Percentiles rank a stretch among this genome's conserved stretches.
Conservation (phyloP, 2,113 vertebrate species). For the Dendrocopos noguchii region DNA sequence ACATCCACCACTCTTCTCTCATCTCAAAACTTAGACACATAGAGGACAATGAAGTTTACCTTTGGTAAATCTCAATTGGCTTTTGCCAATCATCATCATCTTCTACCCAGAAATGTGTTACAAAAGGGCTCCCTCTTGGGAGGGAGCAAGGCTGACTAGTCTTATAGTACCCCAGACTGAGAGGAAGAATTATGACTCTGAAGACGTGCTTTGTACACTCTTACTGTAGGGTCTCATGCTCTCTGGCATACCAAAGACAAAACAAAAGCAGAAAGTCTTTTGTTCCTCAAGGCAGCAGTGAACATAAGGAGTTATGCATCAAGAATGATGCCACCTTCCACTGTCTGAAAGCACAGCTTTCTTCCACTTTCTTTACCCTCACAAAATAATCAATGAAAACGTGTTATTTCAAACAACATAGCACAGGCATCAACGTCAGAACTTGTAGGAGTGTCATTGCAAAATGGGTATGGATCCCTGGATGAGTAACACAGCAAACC, state of each 20-base stretch:
- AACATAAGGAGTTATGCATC: neutral
- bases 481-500: neutral
- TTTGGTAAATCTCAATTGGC: neutral
- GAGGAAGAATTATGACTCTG: neutral
- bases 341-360: neutral
- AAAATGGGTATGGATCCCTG: neutral
- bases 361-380: neutral
- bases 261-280: neutral
- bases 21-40: neutral
- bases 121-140: neutral
- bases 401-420: neutral
- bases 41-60: neutral
- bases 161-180: neutral
- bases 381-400: neutral
- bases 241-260: neutral
- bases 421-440: neutral
- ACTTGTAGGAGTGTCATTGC: neutral
- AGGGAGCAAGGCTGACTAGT: neutral
- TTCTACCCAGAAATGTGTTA: neutral
- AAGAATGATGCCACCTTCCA: neutral
- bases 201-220: neutral
- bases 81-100: neutral
- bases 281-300: neutral
- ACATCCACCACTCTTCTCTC: neutral
- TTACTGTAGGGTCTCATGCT: neutral